Percentiles rank a stretch among this genome's conserved stretches.
Conservation (phyloP, 35 echinoderm and acorn worm species). For the Nesometra sesokonis region DNA sequence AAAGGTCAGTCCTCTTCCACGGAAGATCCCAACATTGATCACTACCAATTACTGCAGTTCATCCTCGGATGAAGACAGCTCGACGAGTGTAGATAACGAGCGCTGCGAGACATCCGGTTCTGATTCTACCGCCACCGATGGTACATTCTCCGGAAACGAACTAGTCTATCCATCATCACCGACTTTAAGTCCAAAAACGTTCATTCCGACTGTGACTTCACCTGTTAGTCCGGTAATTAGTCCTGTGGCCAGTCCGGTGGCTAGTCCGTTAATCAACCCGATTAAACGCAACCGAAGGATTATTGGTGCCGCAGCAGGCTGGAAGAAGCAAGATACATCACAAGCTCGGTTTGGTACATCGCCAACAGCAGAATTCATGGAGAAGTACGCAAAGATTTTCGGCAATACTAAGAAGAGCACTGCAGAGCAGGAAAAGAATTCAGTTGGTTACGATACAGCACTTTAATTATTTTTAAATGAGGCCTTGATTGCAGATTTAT, state of each 20-base stretch:
- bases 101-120: neutral
- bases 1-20: neutral
- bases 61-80: neutral
- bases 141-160: neutral
- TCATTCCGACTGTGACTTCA: neutral
- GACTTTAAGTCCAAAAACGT: neutral
- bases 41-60: neutral
- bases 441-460: neutral
- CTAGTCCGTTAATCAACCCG: neutral
- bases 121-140: neutral
- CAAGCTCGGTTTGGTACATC: neutral
- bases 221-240: neutral
- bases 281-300: neutral
- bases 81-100: neutral
- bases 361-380: neutral
- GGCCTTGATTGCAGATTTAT: too few species aligned
- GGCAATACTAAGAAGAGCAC: neutral
- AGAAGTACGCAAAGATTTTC: neutral
- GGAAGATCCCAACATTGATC: neutral
- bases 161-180: neutral
- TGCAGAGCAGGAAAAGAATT: neutral
- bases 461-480: neutral
- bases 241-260: too few species aligned
- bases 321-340: neutral
- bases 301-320: neutral